Percentiles rank a stretch among this genome's conserved stretches.
Conservation (phyloP, 1,140 invertebrate genomes). For the Bombus superbus region DNA sequence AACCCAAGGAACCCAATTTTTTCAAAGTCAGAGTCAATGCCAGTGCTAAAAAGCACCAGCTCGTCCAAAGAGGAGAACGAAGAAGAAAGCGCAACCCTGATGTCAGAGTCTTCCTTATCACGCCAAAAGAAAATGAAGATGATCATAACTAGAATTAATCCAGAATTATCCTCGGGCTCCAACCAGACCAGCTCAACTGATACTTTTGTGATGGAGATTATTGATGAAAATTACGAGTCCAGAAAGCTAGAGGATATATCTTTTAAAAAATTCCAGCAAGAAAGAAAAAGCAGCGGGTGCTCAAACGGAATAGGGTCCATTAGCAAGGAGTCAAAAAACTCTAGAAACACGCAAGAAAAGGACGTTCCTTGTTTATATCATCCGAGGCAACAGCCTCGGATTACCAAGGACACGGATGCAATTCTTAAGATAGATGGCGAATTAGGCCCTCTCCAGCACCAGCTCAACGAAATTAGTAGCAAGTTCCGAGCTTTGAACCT, state of each 20-base stretch:
- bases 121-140: conserved; percentile 50
- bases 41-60: conserved; percentile 16
- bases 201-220: conserved; percentile 6
- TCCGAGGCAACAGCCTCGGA: not conserved
- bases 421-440: conserved; percentile 65
- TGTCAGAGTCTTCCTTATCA: conserved; percentile 50
- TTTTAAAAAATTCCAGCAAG: not conserved
- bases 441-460: conserved; percentile 55
- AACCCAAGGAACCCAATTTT: not conserved
- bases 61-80: not conserved
- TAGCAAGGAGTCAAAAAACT: not conserved
- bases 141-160: conserved; percentile 48
- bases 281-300: not conserved
- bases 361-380: not conserved
- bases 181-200: not conserved
- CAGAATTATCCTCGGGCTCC: conserved; percentile 27
- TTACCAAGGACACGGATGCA: conserved; percentile 47
- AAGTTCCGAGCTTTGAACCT: conserved; percentile 57
- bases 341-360: not conserved
- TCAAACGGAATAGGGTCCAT: not conserved
- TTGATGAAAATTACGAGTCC: not conserved
- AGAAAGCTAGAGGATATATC: not conserved
- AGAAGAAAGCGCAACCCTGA: not conserved
- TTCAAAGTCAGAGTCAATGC: conserved; percentile 54
- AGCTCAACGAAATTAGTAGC: conserved; percentile 61